Percentiles rank a stretch among this genome's conserved stretches.
Evolutionary conservation across 2,113 vertebrate species (phyloP).

Genomic region (Alethe diademata): DNA sequence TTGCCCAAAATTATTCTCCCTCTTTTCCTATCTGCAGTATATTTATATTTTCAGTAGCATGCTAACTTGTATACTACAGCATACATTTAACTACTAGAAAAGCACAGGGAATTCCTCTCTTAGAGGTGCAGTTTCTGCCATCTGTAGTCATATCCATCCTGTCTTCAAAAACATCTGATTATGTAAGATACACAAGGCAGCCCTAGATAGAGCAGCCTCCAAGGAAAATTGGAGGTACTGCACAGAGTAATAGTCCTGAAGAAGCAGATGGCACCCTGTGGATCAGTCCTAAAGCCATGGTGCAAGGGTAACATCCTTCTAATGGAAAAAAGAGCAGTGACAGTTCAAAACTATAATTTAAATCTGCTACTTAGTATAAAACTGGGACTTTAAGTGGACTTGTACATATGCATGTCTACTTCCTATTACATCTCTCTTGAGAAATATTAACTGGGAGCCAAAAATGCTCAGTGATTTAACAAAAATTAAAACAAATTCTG

Average conservation of each 20-base stretch:
- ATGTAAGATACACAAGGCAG: not conserved
- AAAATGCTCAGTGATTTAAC: not conserved
- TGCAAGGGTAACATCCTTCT: not conserved
- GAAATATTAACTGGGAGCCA: not conserved
- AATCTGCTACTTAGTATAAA: not conserved
- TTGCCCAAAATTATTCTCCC: not conserved
- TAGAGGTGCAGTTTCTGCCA: conserved; percentile 6
- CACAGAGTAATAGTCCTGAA: not conserved
- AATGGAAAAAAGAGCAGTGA: not conserved
- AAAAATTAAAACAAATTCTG: not conserved
- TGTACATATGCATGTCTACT: not conserved
- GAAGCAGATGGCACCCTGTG: not conserved
- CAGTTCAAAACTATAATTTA: not conserved
- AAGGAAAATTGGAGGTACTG: not conserved
- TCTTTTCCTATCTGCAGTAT: not conserved
- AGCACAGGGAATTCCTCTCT: not conserved
- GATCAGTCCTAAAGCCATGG: not conserved
- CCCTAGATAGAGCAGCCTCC: not conserved
- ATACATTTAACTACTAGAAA: not conserved
- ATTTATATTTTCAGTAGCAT: conserved; percentile 45
- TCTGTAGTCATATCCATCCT: not conserved
- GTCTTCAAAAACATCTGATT: not conserved
- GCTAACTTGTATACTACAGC: not conserved
- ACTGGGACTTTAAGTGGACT: not conserved
- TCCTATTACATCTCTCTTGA: not conserved